These are phyloP conservation scores for Kryptolebias marmoratus DNA, from an alignment of 2,113 vertebrate genomes.

Conservation along the genomic window DNA sequence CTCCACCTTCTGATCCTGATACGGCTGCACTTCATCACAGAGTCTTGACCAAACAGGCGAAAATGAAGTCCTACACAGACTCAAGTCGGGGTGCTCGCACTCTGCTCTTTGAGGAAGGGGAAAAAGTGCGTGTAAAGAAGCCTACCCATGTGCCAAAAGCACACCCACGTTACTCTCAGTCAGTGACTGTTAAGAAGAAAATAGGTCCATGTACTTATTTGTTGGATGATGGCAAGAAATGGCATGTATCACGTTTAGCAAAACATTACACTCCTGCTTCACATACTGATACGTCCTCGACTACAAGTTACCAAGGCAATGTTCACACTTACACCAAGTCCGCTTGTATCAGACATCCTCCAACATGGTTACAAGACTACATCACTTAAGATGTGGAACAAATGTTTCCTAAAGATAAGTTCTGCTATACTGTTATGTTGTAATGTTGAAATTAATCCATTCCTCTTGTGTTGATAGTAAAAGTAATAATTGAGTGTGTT, in stretches of 20 bases:
- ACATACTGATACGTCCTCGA: background rate
- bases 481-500: no score
- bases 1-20: no score
- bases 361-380: no score
- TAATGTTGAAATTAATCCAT: no score
- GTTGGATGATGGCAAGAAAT: background rate
- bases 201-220: background rate
- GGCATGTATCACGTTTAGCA: background rate
- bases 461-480: no score
- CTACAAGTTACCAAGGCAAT: background rate
- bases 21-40: no score
- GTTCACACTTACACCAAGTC: no score
- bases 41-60: background rate
- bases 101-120: background rate
- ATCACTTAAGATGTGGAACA: no score
- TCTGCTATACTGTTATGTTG: no score
- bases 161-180: background rate
- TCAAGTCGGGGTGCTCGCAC: background rate
- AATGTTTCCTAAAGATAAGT: no score
- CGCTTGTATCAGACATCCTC: no score
- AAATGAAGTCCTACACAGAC: background rate
- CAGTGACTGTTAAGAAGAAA: background rate
- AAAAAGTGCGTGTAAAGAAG: background rate
- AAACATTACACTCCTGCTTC: background rate
- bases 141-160: background rate